These are phyloP conservation scores for Enteromius treurensis DNA, from an alignment of 2,797 vertebrate genomes.

Conservation along the genomic window DNA sequence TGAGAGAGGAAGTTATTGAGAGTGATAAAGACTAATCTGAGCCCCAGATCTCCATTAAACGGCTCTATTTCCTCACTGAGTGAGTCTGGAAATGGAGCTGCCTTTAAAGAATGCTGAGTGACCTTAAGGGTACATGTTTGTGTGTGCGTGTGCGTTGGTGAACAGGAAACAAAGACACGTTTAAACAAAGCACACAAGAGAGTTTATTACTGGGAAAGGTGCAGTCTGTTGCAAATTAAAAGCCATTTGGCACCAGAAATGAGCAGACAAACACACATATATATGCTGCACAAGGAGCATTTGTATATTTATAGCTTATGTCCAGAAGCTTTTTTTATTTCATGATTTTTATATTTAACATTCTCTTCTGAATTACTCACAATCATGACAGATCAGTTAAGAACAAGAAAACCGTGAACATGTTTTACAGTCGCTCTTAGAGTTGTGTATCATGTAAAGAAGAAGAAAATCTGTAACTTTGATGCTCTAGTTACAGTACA, in stretches of 20 bases:
- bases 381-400: constrained; percentile 39
- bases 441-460: constrained; percentile 68
- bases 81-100: constrained; percentile 66
- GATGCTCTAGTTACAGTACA: constrained; percentile 56
- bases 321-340: too few relatives aligned
- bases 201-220: constrained; percentile 4
- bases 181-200: constrained; percentile 19
- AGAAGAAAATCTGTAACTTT: constrained; percentile 56
- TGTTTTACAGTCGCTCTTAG: constrained; percentile 63
- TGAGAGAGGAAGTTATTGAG: constrained; percentile 65
- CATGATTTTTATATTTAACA: not conserved
- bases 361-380: not conserved
- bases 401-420: constrained; percentile 57
- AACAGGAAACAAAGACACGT: not conserved
- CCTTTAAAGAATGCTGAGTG: constrained; percentile 65
- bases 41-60: constrained; percentile 70
- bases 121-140: constrained; percentile 40
- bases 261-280: not conserved
- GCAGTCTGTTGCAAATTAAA: not conserved
- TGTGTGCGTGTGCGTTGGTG: constrained; percentile 3
- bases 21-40: constrained; percentile 69
- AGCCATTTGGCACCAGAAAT: constrained; percentile 2
- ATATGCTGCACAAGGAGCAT: not conserved
- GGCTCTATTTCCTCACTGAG: constrained; percentile 68
- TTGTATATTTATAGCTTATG: not conserved